Evolutionary conservation across 2,888 invertebrate genomes (phyloP).

Genomic region (Drosophila subsilvestris): DNA sequence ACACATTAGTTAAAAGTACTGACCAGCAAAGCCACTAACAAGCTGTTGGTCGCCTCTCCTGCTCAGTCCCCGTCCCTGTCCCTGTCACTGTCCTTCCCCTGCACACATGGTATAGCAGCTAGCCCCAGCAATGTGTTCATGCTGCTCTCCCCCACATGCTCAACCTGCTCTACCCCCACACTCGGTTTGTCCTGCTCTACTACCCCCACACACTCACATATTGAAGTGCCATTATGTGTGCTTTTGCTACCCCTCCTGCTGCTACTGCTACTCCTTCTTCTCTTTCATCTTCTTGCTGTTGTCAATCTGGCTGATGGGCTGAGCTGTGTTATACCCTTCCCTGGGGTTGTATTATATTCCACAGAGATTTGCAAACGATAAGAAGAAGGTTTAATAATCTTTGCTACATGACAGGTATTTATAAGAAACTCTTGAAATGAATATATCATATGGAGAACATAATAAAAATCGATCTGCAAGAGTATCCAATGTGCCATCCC

Average conservation of each 20-base stretch:
- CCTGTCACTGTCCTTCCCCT: too few relatives aligned
- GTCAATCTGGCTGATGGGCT: slow-evolving; percentile 33
- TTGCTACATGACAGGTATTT: too few relatives aligned
- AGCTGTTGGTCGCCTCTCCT: slow-evolving; percentile 66
- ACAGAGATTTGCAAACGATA: neutral
- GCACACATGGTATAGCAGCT: slow-evolving; percentile 7
- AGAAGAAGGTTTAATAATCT: neutral
- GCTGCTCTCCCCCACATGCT: neutral
- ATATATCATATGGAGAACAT: too few relatives aligned
- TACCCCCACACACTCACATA: slow-evolving; percentile 40
- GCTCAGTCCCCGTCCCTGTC: too few relatives aligned
- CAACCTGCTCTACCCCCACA: neutral
- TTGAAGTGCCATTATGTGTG: slow-evolving; percentile 66
- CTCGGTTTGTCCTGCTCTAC: neutral
- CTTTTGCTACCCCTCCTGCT: slow-evolving; percentile 40
- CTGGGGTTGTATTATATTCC: neutral
- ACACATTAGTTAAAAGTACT: slow-evolving; percentile 81
- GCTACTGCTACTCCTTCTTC: slow-evolving; percentile 34
- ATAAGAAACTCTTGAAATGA: too few relatives aligned
- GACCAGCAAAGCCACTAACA: slow-evolving; percentile 81
- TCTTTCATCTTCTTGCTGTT: slow-evolving; percentile 30
- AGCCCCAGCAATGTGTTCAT: neutral
- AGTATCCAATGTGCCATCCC: neutral
- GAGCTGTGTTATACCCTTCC: neutral
- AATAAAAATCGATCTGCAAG: neutral